These are phyloP conservation scores for Lamprologus sp. DNA, from an alignment of 2,113 vertebrate species.

Conservation along the genomic window DNA sequence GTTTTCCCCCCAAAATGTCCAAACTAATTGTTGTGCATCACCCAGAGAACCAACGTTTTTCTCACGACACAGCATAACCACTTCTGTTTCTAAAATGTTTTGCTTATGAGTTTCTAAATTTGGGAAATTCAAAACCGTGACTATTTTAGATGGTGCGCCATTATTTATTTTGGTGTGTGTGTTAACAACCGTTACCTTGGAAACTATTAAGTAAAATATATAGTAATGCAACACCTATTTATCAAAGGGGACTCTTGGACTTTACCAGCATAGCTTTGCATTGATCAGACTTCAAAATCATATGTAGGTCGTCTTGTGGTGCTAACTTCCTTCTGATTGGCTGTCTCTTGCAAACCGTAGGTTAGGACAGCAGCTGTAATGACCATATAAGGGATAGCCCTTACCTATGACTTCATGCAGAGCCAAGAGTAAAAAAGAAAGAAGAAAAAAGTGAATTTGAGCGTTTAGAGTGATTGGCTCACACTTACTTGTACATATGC, in stretches of 20 bases:
- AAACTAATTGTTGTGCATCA: not conserved
- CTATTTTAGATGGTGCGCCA: not conserved
- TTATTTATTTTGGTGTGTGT: not conserved
- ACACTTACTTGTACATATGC: not conserved
- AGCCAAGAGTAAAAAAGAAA: not conserved
- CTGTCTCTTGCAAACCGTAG: rapidly evolving
- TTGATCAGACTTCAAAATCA: rapidly evolving
- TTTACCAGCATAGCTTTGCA: not conserved
- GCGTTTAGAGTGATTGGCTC: not conserved
- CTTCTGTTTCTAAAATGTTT: not conserved
- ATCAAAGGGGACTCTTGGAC: not conserved
- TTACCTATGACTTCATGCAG: not conserved
- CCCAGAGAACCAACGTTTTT: not conserved
- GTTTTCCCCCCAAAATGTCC: rapidly evolving
- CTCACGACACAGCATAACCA: rapidly evolving
- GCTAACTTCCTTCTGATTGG: not conserved
- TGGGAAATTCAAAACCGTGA: not conserved
- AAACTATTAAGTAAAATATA: not conserved
- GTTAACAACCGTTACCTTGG: not conserved
- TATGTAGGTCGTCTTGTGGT: rapidly evolving
- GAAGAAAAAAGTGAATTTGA: rapidly evolving
- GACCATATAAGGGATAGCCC: not conserved
- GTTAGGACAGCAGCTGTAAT: not conserved
- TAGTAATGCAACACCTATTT: not conserved
- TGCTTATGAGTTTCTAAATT: not conserved